Base-by-base conservation (phyloP, 2,888 invertebrate species). In the Chymomyza amoena region DNA sequence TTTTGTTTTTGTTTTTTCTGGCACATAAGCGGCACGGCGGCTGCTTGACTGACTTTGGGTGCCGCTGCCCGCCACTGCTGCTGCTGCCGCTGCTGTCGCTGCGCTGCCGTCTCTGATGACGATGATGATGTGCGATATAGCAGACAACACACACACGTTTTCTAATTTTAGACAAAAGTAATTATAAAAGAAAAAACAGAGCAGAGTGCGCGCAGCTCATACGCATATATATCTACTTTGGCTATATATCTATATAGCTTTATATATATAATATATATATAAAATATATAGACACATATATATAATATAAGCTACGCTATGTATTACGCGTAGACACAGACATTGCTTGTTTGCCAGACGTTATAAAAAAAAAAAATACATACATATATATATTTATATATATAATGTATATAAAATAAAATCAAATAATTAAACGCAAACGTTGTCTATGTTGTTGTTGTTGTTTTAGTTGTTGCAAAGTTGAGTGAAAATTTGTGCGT, bases 121-220 rank as follows among this genome's bases (percentile, higher is more conserved):
- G 81, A 70, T 63, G 78, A 66, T 77, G 82, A 75, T 74, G 80
- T 82, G 83, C 84, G 90, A 89, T 89, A 86, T 89, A 89, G 85
- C 90, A 90, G 90, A 71, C 71, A 32, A 75, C 81, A 82, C 84
- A 87, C 89, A 90, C 91, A 91, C 90, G 90, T 91, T 89, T 91
- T 91, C 91, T 91, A 91, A 91, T 90, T 91, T 91, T 91, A 91
- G 91, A 90, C 90, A 87, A 89, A 90, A 90, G 91, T 91, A 91
- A 91, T 91, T 91, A 91, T 90, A 91, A 90, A 83, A 81, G 79
- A 86, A 89, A 89, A 89, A 81, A 77, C 84, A 86, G 89, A 89
- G 88, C 89, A 85, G 89, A 89, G 88, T 88, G 81, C 88, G 61
- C 61, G 60, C 61, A 61, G 52, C 66, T 66, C 52, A 61, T 60